These are phyloP conservation scores for Characodon lateralis DNA, from an alignment of 2,797 vertebrate species.

Conservation along the genomic window DNA sequence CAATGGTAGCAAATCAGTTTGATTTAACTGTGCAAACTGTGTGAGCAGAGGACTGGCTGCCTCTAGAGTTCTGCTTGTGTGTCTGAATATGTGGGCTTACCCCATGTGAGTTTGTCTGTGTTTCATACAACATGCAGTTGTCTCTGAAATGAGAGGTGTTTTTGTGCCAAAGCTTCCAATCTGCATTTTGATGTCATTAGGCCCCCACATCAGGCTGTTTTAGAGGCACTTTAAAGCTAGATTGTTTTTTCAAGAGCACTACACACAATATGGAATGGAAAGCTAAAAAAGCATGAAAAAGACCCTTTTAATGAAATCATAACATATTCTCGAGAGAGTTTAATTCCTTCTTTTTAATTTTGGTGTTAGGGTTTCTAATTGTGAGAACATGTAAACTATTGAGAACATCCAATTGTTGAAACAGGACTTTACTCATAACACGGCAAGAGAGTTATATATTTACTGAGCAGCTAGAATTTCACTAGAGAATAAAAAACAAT, in stretches of 20 bases:
- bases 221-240: constrained; percentile 68
- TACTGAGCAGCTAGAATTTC: not conserved
- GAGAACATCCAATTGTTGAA: not conserved
- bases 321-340: constrained; percentile 59
- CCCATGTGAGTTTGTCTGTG: constrained; percentile 31
- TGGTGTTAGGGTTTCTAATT: not conserved
- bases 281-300: constrained; percentile 56
- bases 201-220: constrained; percentile 71
- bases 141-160: constrained; percentile 69
- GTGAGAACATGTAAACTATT: not conserved
- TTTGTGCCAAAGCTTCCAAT: constrained; percentile 76
- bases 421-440: not conserved
- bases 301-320: constrained; percentile 57
- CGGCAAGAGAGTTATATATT: not conserved
- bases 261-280: constrained; percentile 68
- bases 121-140: constrained; percentile 59
- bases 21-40: constrained; percentile 81
- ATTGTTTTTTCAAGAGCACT: constrained; percentile 77
- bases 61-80: constrained; percentile 51
- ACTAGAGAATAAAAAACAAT: not conserved
- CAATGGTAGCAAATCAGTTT: constrained; percentile 81
- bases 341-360: constrained; percentile 31
- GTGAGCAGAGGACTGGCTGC: constrained; percentile 64
- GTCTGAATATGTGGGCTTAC: constrained; percentile 48
- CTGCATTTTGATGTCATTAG: constrained; percentile 81